These are phyloP conservation scores for Premnoplex brunnescens DNA, from an alignment of 2,797 vertebrate species.

Conservation along the genomic window DNA sequence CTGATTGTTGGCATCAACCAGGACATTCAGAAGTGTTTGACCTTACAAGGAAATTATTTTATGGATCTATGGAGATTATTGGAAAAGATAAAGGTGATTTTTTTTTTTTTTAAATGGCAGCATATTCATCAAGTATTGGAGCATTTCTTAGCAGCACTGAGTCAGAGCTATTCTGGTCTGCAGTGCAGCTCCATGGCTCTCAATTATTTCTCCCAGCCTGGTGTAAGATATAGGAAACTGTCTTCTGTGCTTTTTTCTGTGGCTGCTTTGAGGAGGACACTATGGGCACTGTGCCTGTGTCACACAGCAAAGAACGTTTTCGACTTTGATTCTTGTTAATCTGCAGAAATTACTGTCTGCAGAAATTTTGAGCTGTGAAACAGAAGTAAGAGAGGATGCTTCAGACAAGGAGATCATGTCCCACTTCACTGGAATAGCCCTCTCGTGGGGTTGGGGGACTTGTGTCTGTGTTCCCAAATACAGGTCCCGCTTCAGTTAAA, in stretches of 20 bases:
- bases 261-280: background rate
- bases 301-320: background rate
- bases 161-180: background rate
- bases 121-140: background rate
- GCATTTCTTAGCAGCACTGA: background rate
- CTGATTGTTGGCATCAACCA: background rate
- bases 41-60: slow-evolving; percentile 4
- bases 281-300: background rate
- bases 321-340: background rate
- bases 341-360: background rate
- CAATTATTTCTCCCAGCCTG: background rate
- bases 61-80: background rate
- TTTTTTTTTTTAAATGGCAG: background rate
- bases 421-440: background rate
- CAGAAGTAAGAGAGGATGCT: background rate
- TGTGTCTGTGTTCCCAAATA: background rate
- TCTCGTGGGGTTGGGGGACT: accelerated
- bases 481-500: background rate
- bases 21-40: background rate
- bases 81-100: background rate
- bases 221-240: background rate
- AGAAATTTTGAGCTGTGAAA: background rate
- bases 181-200: background rate
- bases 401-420: background rate
- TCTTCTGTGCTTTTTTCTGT: background rate